Conservation (phyloP, 2,113 vertebrate species). For the Rhizomys pruinosus region DNA sequence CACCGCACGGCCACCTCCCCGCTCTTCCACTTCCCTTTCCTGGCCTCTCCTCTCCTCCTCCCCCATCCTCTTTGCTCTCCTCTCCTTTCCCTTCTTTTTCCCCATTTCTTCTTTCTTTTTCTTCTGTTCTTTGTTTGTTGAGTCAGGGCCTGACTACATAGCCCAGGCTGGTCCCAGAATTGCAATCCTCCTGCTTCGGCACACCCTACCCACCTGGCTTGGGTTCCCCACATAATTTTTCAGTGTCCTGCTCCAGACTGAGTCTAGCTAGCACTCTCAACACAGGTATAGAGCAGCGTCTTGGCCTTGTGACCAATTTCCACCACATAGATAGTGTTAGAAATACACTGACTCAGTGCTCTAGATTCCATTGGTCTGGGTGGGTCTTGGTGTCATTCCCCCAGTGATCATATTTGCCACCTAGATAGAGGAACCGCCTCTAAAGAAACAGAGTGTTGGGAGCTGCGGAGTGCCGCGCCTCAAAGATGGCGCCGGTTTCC, state of each 20-base stretch:
- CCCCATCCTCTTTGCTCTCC: no score
- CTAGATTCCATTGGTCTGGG: neutral
- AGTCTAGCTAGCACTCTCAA: fast-evolving
- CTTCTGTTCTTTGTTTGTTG: neutral
- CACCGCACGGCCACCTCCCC: neutral
- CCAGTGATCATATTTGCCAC: neutral
- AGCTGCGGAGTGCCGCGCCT: no score
- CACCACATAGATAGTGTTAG: neutral
- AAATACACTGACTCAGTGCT: neutral
- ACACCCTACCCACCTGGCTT: no score
- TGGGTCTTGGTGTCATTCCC: fast-evolving
- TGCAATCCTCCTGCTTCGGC: neutral
- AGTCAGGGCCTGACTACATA: neutral
- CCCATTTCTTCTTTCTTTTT: no score
- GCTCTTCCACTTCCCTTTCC: neutral
- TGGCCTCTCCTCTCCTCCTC: no score
- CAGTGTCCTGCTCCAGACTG: fast-evolving
- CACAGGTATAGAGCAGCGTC: neutral
- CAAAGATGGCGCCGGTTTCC: no score
- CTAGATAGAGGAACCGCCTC: fast-evolving
- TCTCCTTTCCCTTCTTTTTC: neutral
- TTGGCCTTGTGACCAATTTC: neutral
- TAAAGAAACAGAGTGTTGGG: no score
- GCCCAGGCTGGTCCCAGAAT: neutral
- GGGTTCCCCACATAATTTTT: neutral